Percentiles rank a stretch among this genome's conserved stretches.
Evolutionary conservation across 2,113 vertebrate genomes (phyloP).

Genomic region (Lamprotornis superbus): DNA sequence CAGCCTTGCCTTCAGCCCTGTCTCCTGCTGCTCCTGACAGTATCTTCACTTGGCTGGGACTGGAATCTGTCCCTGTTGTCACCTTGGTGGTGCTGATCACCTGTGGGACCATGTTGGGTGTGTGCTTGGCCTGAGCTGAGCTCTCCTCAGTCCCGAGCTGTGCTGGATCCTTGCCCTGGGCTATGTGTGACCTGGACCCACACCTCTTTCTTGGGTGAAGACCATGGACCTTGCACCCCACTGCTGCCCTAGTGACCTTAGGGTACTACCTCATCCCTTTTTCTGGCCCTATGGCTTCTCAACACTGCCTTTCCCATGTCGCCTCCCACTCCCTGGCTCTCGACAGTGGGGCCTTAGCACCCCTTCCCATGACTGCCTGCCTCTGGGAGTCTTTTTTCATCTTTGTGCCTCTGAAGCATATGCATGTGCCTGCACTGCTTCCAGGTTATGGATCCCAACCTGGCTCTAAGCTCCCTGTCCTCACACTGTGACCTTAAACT

Average conservation of each 20-base stretch:
- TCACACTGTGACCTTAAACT: neutral
- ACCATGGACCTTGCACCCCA: neutral
- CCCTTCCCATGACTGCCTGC: neutral
- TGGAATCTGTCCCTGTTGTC: neutral
- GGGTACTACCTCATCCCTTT: neutral
- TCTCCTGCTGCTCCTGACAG: neutral
- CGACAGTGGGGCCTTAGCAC: neutral
- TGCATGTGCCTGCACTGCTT: neutral
- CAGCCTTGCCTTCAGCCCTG: neutral
- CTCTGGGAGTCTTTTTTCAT: neutral
- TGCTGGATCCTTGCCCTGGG: neutral
- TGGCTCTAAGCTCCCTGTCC: neutral
- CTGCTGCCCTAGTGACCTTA: neutral
- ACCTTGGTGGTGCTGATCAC: neutral
- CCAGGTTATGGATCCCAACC: neutral
- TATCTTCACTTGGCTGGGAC: neutral
- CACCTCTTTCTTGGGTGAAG: neutral
- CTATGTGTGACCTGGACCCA: neutral
- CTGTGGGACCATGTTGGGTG: fast-evolving
- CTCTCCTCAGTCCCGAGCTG: neutral
- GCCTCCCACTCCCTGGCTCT: neutral
- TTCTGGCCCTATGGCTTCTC: neutral
- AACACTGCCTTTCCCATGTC: neutral
- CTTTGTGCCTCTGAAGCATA: neutral
- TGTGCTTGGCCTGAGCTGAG: neutral